Percentiles rank a stretch among this genome's conserved stretches.
Conservation (phyloP, 2,888 invertebrate species). For the Litoditis marina region DNA sequence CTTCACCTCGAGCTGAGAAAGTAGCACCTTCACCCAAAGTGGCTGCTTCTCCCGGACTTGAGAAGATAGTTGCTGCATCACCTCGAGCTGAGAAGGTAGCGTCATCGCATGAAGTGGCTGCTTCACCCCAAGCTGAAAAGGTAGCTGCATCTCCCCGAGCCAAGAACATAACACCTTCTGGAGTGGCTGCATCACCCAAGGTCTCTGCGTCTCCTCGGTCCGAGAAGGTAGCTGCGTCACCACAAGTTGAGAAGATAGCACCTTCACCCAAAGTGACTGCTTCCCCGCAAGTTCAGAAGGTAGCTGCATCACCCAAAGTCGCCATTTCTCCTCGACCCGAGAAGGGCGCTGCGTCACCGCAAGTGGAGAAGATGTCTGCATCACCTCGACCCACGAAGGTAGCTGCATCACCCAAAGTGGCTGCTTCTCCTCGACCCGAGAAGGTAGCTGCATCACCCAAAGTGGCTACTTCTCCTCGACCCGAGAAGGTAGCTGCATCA, state of each 20-base stretch:
- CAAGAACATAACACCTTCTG: neutral
- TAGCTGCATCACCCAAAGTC: neutral
- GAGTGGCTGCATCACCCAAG: neutral
- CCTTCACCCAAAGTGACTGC: no score
- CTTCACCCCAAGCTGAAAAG: neutral
- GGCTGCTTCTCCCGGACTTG: neutral
- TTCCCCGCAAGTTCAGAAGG: neutral
- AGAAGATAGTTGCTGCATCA: neutral
- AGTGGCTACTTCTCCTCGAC: no score
- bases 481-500: no score
- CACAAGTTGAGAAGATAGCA: no score
- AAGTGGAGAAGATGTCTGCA: neutral
- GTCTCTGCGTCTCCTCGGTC: neutral
- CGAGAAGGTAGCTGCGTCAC: neutral
- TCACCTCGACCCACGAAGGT: neutral
- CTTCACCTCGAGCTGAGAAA: neutral
- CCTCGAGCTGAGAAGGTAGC: neutral
- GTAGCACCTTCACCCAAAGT: neutral
- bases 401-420: no score
- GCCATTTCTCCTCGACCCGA: neutral
- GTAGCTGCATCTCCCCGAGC: neutral
- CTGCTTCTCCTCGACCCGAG: no score
- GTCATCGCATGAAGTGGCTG: neutral
- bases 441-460: no score
- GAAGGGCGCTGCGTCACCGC: neutral